Evolutionary conservation across 2,888 invertebrate genomes (phyloP).

Genomic region (Rapana venosa): DNA sequence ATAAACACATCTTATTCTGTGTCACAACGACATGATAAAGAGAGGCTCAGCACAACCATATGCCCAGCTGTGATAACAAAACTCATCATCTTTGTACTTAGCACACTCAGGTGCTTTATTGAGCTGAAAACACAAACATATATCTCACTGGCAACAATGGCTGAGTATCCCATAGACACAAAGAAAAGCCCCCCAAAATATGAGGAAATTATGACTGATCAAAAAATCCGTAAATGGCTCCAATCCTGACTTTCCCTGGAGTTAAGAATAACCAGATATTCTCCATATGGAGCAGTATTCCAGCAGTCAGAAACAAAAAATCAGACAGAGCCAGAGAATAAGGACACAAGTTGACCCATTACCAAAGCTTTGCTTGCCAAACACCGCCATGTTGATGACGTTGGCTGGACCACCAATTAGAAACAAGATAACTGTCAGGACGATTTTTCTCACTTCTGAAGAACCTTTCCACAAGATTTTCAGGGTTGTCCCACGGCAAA

Average conservation of each 20-base stretch:
- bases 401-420: slow-evolving; percentile 17
- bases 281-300: not conserved
- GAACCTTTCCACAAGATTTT: not conserved
- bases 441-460: not conserved
- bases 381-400: slow-evolving; percentile 30
- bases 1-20: not conserved
- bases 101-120: not conserved
- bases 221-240: not conserved
- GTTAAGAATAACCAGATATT: not conserved
- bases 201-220: not conserved
- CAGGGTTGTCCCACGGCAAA: not conserved
- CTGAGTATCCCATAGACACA: not conserved
- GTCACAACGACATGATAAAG: not conserved
- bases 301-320: not conserved
- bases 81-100: not conserved
- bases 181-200: not conserved
- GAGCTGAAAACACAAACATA: not conserved
- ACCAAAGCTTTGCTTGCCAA: not conserved
- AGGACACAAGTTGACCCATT: slow-evolving; percentile 15
- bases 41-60: not conserved
- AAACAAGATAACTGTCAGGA: not conserved
- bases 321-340: not conserved
- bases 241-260: not conserved
- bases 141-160: slow-evolving; percentile 4
- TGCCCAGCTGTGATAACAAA: not conserved